A percentile compares a stretch with the other conserved stretches of the same genome.
These are phyloP conservation scores for Ephialtes manifestator DNA, from an alignment of 2,888 invertebrate genomes.

Conservation along the genomic window DNA sequence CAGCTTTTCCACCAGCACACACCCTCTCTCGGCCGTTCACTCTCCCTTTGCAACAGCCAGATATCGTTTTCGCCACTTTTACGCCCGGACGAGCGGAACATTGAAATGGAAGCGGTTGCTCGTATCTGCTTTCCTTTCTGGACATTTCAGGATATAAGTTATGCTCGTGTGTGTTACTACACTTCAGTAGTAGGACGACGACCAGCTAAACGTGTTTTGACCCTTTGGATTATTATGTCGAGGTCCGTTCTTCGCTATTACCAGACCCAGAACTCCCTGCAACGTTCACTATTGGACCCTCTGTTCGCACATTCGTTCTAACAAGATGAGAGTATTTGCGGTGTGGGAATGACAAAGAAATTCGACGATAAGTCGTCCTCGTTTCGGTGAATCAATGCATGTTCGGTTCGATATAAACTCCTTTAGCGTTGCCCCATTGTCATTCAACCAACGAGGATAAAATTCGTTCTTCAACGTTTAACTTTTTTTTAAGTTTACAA, in stretches of 20 bases:
- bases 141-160: slow-evolving; percentile 80
- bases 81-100: slow-evolving; percentile 83
- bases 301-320: slow-evolving; percentile 1
- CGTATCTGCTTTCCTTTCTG: slow-evolving; percentile 79
- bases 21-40: slow-evolving; percentile 63
- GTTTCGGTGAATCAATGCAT: slow-evolving; percentile 19
- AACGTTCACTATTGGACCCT: not conserved
- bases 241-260: slow-evolving; percentile 50
- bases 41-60: slow-evolving; percentile 64
- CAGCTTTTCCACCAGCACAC: slow-evolving; percentile 49
- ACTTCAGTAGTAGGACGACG: slow-evolving; percentile 16
- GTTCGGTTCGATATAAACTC: not conserved
- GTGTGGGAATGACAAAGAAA: slow-evolving; percentile 5
- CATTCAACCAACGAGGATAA: too few relatives aligned
- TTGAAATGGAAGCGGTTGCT: slow-evolving; percentile 83
- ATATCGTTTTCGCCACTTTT: slow-evolving; percentile 83
- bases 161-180: slow-evolving; percentile 78
- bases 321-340: not conserved
- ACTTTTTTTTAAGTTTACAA: too few relatives aligned
- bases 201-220: slow-evolving; percentile 65
- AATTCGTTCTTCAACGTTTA: too few relatives aligned
- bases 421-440: too few relatives aligned
- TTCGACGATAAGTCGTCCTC: not conserved
- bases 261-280: slow-evolving; percentile 14
- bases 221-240: slow-evolving; percentile 68